These are phyloP conservation scores for Caranx ignobilis DNA, from an alignment of 2,113 vertebrate genomes.

Conservation along the genomic window DNA sequence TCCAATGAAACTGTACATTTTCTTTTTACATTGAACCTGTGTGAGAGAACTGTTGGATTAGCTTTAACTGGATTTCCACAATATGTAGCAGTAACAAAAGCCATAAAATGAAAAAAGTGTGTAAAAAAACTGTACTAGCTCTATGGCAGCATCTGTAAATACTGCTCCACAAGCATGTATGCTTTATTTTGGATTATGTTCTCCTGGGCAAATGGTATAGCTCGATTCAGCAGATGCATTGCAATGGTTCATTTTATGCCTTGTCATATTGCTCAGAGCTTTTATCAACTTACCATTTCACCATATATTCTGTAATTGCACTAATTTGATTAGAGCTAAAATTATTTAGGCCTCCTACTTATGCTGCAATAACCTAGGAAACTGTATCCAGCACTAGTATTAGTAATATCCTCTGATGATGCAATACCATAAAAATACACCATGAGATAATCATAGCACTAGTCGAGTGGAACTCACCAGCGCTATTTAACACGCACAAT, in stretches of 20 bases:
- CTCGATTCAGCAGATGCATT: slow-evolving; percentile 21
- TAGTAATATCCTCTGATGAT: slow-evolving; percentile 19
- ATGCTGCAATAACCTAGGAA: slow-evolving; percentile 10
- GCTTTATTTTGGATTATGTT: slow-evolving; percentile 36
- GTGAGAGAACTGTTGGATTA: background rate
- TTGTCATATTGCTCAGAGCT: slow-evolving; percentile 32
- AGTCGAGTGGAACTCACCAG: background rate
- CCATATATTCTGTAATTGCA: slow-evolving; percentile 32
- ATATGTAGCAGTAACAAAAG: background rate
- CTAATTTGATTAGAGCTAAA: slow-evolving; percentile 52
- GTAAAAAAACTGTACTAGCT: background rate
- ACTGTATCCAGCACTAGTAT: slow-evolving; percentile 24
- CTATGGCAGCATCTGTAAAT: background rate
- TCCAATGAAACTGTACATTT: background rate
- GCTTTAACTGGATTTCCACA: slow-evolving; percentile 8
- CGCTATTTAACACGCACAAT: background rate
- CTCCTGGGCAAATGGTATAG: slow-evolving; percentile 15
- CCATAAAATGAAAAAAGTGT: background rate
- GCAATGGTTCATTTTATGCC: slow-evolving; percentile 44
- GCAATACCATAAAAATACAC: slow-evolving; percentile 25
- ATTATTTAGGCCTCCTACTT: slow-evolving; percentile 22
- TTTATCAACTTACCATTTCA: slow-evolving; percentile 39
- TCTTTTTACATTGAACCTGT: background rate
- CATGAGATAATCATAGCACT: background rate
- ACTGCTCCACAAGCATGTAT: background rate